Percentiles rank a stretch among this genome's conserved stretches.
These are phyloP conservation scores for Thalassaphorura encarpata DNA, from an alignment of 1,140 invertebrate species.

Conservation along the genomic window DNA sequence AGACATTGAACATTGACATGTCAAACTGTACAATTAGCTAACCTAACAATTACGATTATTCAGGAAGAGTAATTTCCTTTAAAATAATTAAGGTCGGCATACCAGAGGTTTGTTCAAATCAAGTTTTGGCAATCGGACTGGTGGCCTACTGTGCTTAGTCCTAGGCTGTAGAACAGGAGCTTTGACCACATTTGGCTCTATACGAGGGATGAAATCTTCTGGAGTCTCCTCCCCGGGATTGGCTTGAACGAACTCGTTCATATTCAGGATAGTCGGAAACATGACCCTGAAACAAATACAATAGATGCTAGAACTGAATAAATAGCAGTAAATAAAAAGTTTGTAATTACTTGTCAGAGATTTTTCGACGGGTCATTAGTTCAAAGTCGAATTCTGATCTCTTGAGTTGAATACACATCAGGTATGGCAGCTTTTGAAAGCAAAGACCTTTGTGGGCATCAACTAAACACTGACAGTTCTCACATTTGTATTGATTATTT, in stretches of 20 bases:
- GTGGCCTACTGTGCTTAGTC: not conserved
- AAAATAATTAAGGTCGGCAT: no score
- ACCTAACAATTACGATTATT: no score
- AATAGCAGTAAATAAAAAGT: not conserved
- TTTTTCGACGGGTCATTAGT: slow-evolving; percentile 74
- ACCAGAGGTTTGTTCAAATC: no score
- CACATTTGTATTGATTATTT: slow-evolving; percentile 83
- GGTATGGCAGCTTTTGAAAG: slow-evolving; percentile 77
- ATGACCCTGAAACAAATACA: slow-evolving; percentile 53
- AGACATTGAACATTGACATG: no score
- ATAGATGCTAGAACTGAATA: slow-evolving; percentile 1
- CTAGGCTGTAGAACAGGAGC: not conserved
- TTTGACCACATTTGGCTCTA: slow-evolving; percentile 1
- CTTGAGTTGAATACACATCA: slow-evolving; percentile 78
- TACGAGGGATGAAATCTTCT: slow-evolving; percentile 18
- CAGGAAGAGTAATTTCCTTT: not conserved
- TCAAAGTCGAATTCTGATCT: slow-evolving; percentile 85
- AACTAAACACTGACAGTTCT: slow-evolving; percentile 77
- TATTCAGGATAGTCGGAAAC: slow-evolving; percentile 69
- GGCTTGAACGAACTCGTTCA: slow-evolving; percentile 61
- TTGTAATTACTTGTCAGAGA: slow-evolving; percentile 69
- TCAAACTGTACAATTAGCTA: no score
- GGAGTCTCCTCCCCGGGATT: slow-evolving; percentile 9
- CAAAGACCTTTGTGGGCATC: slow-evolving; percentile 86
- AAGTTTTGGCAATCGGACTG: not conserved